A percentile compares a stretch with the other conserved stretches of the same genome.
Conservation (phyloP, 2,113 vertebrate genomes). For the Melanostigma gelatinosum region DNA sequence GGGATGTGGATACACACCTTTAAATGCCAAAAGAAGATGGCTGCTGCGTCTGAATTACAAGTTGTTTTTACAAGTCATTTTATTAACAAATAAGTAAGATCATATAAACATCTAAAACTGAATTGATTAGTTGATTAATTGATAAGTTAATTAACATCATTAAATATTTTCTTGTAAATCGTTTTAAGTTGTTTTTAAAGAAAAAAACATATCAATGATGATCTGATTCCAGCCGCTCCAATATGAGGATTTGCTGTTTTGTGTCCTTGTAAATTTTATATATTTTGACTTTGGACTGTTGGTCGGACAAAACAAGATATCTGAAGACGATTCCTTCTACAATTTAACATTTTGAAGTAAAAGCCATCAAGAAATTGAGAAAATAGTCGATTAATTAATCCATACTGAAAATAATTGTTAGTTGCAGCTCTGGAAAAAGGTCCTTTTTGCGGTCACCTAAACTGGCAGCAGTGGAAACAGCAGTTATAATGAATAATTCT, state of each 20-base stretch:
- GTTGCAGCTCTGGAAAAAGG: not conserved
- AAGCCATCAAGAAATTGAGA: not conserved
- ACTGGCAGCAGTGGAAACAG: not conserved
- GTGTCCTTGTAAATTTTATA: not conserved
- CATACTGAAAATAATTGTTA: not conserved
- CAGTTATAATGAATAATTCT: not conserved
- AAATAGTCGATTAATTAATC: not conserved
- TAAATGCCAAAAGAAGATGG: not conserved
- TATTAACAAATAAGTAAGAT: conserved; percentile 1
- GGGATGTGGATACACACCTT: not conserved
- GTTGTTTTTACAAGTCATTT: not conserved
- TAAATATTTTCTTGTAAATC: not conserved
- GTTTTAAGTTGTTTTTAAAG: not conserved
- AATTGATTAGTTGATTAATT: conserved; percentile 19
- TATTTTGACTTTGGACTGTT: not conserved
- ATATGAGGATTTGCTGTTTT: not conserved
- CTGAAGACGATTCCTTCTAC: not conserved
- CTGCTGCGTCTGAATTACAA: not conserved
- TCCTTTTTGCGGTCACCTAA: not conserved
- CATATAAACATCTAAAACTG: not conserved
- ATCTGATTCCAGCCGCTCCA: not conserved
- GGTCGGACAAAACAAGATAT: not conserved
- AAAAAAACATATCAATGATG: not conserved
- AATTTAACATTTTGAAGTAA: not conserved
- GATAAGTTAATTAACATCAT: not conserved